Evolutionary conservation across 2,797 vertebrate species (phyloP), one percentile per base, ranked within the genome.

Genomic region (Squalus acanthias): DNA sequence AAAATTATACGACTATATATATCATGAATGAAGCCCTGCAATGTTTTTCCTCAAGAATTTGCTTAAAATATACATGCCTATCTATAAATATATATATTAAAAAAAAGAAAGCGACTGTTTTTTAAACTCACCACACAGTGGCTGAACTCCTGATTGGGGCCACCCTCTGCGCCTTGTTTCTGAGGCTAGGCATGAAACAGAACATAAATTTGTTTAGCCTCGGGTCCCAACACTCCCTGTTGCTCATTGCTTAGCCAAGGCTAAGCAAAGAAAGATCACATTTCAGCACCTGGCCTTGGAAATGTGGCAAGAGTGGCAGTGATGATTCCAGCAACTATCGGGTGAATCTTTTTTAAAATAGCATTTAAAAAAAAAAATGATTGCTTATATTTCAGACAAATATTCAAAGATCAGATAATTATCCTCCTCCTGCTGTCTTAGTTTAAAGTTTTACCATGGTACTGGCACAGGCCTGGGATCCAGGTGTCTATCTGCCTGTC

Each of bases 191-290:
- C 91, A 93, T 93, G 91, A 93, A 93, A 93, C 91, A 93, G 91
- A 93, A 93, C 91, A 93, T 93, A 93, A 93, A 93, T 93, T 93
- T 93, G 91, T 93, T 93, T 93, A 93, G 91, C 91, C 91, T 93
- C 91, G 63, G 91, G 17, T 93, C 91, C 91, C 91, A 93, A 93
- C 12, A 93, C n/a, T 67, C 91, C 33, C 91, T 67, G 63, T 39
- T 93, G 63, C n/a, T 93, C 91, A 93, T 22, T 93, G 91, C 91
- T 93, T 65, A 93, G 60, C 91, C 91, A 93, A 93, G 91, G 91
- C 91, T 67, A 93, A 93, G 91, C 33, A 93, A 67, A 93, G 91
- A 93, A 93, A 93, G 91, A 93, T 93, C 91, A 65, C 91, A 93
- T 93, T 93, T 93, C 91, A 93, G 91, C 65, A 65, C 91, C 91